Evolutionary conservation across 1,140 invertebrate genomes (phyloP).

Genomic region (Cherax quadricarinatus): DNA sequence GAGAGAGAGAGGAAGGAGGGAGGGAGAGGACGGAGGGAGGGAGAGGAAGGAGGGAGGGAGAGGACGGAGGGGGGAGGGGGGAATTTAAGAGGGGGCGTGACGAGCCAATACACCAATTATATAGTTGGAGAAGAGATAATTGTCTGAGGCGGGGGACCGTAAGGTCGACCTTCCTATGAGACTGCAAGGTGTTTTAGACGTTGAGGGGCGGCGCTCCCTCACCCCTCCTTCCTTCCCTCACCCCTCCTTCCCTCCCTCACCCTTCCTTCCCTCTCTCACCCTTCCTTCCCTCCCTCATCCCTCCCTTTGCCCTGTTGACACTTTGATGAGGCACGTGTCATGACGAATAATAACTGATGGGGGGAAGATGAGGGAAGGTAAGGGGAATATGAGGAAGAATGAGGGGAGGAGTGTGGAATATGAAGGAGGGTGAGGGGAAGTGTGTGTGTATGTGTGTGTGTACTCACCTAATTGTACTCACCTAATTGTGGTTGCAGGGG

Average conservation of each 20-base stretch:
- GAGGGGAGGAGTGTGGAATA: background rate
- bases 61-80: conserved; percentile 7
- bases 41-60: background rate
- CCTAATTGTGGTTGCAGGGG: too few species aligned
- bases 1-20: too few species aligned
- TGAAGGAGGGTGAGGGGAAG: background rate
- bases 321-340: conserved; percentile 37
- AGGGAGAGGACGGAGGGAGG: background rate
- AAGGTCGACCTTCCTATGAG: background rate
- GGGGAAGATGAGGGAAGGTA: background rate
- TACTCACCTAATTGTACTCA: too few species aligned
- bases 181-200: background rate
- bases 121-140: conserved; percentile 31
- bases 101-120: conserved; percentile 48
- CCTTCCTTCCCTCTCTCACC: too few species aligned
- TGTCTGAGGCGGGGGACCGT: background rate
- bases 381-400: background rate
- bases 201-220: background rate
- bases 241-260: too few species aligned
- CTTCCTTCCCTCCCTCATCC: too few species aligned
- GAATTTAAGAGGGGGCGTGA: background rate
- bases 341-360: conserved; percentile 32
- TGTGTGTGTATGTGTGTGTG: too few species aligned
- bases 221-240: too few species aligned
- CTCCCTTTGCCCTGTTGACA: background rate